These are phyloP conservation scores for Trichoplax adhaerens DNA, from an alignment of 37 sponge, comb jelly and placozoan species.

Conservation along the genomic window DNA sequence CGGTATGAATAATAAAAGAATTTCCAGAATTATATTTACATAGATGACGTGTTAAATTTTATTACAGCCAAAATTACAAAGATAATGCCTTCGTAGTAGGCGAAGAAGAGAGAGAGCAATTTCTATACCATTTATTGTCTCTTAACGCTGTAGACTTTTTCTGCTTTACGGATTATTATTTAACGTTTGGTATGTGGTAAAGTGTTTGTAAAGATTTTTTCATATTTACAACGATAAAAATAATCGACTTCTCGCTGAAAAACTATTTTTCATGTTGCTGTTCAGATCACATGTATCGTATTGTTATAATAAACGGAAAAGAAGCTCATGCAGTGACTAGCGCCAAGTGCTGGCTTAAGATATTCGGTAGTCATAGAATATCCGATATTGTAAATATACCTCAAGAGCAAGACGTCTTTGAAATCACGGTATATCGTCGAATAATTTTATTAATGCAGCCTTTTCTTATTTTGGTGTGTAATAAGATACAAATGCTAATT, in stretches of 20 bases:
- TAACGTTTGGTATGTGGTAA: constrained; percentile 23
- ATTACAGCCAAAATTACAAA: constrained; percentile 22
- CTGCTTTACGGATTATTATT: constrained; percentile 78
- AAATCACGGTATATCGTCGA: constrained; percentile 20
- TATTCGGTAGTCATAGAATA: constrained; percentile 52
- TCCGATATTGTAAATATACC: constrained; percentile 33
- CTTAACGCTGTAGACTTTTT: constrained; percentile 72
- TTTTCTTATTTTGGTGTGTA: not conserved
- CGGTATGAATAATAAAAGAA: constrained; percentile 12
- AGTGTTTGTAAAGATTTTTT: not conserved
- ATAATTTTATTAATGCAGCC: not conserved
- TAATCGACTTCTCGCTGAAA: not conserved
- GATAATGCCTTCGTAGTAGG: constrained; percentile 82
- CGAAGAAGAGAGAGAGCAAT: constrained; percentile 79
- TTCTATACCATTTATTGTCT: constrained; percentile 67
- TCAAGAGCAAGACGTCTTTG: constrained; percentile 40
- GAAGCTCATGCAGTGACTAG: constrained; percentile 63
- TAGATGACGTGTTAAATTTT: not conserved
- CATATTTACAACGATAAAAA: not conserved
- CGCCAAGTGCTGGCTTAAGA: constrained; percentile 38
- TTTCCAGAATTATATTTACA: not conserved
- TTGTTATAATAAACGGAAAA: constrained; percentile 58
- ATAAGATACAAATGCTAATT: not conserved
- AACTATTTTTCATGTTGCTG: not conserved
- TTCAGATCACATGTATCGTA: constrained; percentile 20